phyloP scores from a whole-genome alignment of 2,113 vertebrate species.

The Amphiprion percula region DNA sequence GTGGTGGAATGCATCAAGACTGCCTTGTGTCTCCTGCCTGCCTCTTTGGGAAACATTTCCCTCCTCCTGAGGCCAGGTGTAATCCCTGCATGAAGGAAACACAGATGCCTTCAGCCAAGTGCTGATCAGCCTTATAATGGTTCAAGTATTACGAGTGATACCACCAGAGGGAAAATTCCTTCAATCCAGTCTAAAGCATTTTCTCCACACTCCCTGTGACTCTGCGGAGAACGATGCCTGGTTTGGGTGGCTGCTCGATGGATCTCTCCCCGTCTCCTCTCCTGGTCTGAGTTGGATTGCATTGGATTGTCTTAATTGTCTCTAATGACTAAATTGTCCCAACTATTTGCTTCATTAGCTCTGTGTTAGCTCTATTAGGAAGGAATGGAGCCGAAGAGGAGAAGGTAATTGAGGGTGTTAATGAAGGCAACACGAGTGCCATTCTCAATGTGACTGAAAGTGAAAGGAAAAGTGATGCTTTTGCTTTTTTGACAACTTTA shows the following conservation, averaged over 20 bases:
- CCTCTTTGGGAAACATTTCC: slow-evolving; percentile 75
- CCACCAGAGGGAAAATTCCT: slow-evolving; percentile 72
- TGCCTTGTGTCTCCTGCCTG: slow-evolving; percentile 64
- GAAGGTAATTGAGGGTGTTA: slow-evolving; percentile 74
- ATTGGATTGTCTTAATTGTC: slow-evolving; percentile 81
- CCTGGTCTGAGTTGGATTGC: slow-evolving; percentile 67
- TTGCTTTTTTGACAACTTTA: slow-evolving; percentile 16
- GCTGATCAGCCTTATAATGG: slow-evolving; percentile 72
- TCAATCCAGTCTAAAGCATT: slow-evolving; percentile 63
- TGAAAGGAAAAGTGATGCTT: slow-evolving; percentile 5
- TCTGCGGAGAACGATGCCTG: slow-evolving; percentile 23
- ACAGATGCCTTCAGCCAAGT: slow-evolving; percentile 68
- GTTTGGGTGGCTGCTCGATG: slow-evolving; percentile 52
- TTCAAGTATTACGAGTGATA: slow-evolving; percentile 68
- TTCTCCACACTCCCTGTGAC: slow-evolving; percentile 33
- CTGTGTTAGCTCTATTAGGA: slow-evolving; percentile 79
- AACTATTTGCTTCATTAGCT: slow-evolving; percentile 84
- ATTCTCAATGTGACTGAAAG: slow-evolving; percentile 38
- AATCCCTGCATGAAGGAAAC: slow-evolving; percentile 69
- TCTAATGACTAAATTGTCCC: slow-evolving; percentile 84
- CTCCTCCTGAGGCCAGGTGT: slow-evolving; percentile 81
- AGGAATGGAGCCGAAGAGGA: slow-evolving; percentile 63
- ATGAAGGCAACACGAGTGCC: slow-evolving; percentile 64
- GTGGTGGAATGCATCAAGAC: slow-evolving; percentile 77
- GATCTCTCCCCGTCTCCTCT: slow-evolving; percentile 34